Percentiles rank a stretch among this genome's conserved stretches.
Conservation (phyloP, 1,140 invertebrate genomes). For the Leptinotarsa defecta region DNA sequence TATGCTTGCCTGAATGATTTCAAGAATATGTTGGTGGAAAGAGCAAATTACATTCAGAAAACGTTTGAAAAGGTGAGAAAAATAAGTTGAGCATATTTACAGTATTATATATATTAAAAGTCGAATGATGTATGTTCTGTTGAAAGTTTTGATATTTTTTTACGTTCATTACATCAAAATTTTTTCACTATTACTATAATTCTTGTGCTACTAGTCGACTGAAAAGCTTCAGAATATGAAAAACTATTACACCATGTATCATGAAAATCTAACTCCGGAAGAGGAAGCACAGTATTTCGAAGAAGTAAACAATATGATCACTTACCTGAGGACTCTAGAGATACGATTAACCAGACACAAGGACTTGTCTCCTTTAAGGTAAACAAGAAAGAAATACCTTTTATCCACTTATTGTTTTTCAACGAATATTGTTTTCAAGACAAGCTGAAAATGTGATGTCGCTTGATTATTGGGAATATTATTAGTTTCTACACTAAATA, state of each 20-base stretch:
- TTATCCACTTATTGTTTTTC: neutral
- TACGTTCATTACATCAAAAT: neutral
- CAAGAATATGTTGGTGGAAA: slow-evolving; percentile 57
- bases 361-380: slow-evolving; percentile 53
- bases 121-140: neutral
- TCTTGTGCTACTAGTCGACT: slow-evolving; percentile 27
- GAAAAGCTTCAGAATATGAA: slow-evolving; percentile 45
- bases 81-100: neutral
- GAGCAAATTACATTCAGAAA: slow-evolving; percentile 61
- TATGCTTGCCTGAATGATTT: slow-evolving; percentile 63
- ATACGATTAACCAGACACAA: slow-evolving; percentile 56
- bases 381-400: slow-evolving; percentile 24
- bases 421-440: no score
- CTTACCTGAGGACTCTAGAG: slow-evolving; percentile 56
- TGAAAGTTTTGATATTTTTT: neutral
- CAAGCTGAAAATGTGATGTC: no score
- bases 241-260: slow-evolving; percentile 51
- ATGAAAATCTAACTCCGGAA: slow-evolving; percentile 54
- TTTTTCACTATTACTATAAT: neutral
- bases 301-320: slow-evolving; percentile 54
- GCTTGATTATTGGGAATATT: no score
- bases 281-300: slow-evolving; percentile 57
- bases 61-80: slow-evolving; percentile 59
- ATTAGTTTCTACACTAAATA: no score
- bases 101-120: neutral